Evolutionary conservation across 1,140 invertebrate genomes (phyloP).

Genomic region (Achatina immaculata): DNA sequence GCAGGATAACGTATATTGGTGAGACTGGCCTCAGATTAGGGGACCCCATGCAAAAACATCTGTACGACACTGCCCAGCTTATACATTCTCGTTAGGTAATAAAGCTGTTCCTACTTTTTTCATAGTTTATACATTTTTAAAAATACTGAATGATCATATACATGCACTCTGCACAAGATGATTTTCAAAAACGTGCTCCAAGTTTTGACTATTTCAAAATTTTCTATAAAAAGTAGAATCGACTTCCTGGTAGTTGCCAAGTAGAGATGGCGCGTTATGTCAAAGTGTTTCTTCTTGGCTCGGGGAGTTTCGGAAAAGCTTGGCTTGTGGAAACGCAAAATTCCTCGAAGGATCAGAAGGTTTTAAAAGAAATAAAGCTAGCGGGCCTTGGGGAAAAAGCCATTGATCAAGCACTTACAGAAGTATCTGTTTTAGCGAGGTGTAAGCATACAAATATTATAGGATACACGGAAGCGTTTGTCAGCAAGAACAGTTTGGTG

Average conservation of each 20-base stretch:
- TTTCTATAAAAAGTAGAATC: too few species aligned
- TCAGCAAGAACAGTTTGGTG: constrained; percentile 59
- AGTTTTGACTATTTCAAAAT: too few species aligned
- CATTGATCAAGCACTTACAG: constrained; percentile 71
- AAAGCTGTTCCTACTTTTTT: too few species aligned
- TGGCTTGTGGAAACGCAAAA: constrained; percentile 74
- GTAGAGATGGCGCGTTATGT: constrained; percentile 58
- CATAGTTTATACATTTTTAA: too few species aligned
- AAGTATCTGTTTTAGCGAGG: constrained; percentile 70
- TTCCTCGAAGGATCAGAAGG: constrained; percentile 59
- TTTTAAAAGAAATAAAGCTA: constrained; percentile 77
- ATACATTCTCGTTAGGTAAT: too few species aligned
- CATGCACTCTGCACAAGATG: too few species aligned
- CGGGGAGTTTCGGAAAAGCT: constrained; percentile 76
- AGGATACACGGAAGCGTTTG: constrained; percentile 71
- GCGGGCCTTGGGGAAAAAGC: constrained; percentile 72
- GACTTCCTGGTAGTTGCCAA: constrained; percentile 2
- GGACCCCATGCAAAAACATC: too few species aligned
- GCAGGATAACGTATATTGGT: too few species aligned
- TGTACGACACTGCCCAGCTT: too few species aligned
- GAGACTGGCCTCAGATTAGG: too few species aligned
- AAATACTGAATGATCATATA: too few species aligned
- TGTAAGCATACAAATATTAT: constrained; percentile 74
- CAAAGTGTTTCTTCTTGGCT: constrained; percentile 70
- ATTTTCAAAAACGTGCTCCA: too few species aligned